Base-by-base conservation (phyloP, 2,797 vertebrate genomes). In the Spinus pinus region DNA sequence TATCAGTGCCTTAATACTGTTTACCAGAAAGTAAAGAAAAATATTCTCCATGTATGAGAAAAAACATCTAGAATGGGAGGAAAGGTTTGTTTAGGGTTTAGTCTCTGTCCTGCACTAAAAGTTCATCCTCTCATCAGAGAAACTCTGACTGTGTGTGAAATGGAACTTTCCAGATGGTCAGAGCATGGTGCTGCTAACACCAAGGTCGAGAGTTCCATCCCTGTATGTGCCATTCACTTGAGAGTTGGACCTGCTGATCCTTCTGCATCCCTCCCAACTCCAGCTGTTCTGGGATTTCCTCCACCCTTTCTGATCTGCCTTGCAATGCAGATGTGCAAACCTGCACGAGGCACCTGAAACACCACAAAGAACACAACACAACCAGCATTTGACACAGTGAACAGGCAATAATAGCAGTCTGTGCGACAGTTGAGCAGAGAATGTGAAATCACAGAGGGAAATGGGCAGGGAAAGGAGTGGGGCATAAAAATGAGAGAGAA, bases 151-250 rank as follows among this genome's bases (percentile, higher is more conserved):
- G 8, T 49, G 41, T 53, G 58, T 74, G 61, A 81, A 67, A 79
- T 8, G 39, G 14, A 53, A 42, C 9, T 39, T 66, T 57, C 6
- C 30, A 69, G 33, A 12, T 46, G 28, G 23, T 44, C 8, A 39
- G 64, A 56, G 27, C 6, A 2, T 15, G 8, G 12, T 44, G 49
- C 56, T 82, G 50, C 10, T 21, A 44, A 22, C 1, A 6, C 11
- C 24, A 13, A 11, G 12, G 21, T 39, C 0, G 0, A 7, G 5
- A 11, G 11, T 7, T 47, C 18, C 4, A 41, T 31, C 28, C 18
- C 14, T 16, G 2, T 41, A 3, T 0, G 6, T 33, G 21, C n/a
- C 27, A 18, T 56, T 56, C 35, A 10, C 20, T 62, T 30, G 44
- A 13, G 50, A 50, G 9, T 1, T 88, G 50, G 27, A 33, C 18